Conservation (phyloP, 2,797 vertebrate species). For the Alectoris magna region DNA sequence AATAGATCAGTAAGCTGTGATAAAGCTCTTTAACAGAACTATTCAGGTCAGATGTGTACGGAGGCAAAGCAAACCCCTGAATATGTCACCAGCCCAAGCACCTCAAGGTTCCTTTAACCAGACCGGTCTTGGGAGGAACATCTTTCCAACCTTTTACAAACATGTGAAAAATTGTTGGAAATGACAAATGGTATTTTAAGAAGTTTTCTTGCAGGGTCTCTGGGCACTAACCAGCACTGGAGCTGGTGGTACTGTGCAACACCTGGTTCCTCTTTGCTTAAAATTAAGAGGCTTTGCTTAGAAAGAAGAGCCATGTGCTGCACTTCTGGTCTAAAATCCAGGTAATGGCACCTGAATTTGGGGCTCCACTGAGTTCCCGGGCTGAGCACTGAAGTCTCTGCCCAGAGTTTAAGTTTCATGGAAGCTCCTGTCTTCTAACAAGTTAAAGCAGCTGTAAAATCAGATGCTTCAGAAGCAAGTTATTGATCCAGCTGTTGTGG, state of each 20-base stretch:
- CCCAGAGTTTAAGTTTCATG: background rate
- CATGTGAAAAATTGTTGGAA: background rate
- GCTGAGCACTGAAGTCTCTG: background rate
- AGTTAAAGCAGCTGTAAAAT: constrained; percentile 25
- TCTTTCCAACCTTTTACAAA: background rate
- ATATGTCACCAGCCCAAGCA: background rate
- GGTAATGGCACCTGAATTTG: background rate
- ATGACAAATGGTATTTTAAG: background rate
- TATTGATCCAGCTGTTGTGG: background rate
- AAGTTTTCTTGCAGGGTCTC: background rate
- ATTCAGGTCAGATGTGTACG: background rate
- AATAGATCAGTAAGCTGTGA: background rate
- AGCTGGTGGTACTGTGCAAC: background rate
- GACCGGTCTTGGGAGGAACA: background rate
- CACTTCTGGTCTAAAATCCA: background rate
- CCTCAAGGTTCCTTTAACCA: background rate
- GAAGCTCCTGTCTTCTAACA: background rate
- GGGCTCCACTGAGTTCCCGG: background rate
- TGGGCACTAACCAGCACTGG: background rate
- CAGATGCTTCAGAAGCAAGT: background rate
- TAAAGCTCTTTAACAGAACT: background rate
- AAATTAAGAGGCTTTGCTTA: background rate
- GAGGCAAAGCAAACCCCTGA: background rate
- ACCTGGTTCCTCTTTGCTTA: background rate
- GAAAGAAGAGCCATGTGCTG: background rate